phyloP scores from a whole-genome alignment of 2,113 vertebrate species.

The Crocuta crocuta region DNA sequence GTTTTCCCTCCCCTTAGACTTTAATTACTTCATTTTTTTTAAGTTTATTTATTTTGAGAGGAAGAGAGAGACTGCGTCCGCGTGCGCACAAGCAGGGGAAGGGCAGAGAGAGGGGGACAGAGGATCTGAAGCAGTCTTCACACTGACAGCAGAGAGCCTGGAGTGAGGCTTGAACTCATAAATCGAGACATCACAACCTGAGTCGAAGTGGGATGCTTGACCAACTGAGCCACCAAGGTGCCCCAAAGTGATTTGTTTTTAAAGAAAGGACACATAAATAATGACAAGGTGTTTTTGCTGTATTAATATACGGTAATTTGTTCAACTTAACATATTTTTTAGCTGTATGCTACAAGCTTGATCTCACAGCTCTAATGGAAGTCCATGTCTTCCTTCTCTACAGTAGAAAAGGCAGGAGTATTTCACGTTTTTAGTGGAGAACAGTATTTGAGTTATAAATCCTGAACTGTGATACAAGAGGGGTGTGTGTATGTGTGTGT shows the following conservation, averaged over 20 bases:
- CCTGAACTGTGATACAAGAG: background rate
- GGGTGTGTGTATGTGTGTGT: background rate
- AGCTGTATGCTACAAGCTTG: background rate
- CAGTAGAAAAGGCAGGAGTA: background rate
- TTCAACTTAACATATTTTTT: background rate
- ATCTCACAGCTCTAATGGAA: background rate
- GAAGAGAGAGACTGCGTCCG: too few species aligned
- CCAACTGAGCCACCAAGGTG: too few species aligned
- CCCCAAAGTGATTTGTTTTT: background rate
- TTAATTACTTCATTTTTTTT: background rate
- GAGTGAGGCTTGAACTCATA: too few species aligned
- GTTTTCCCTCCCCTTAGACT: background rate
- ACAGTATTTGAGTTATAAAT: background rate
- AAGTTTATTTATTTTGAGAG: too few species aligned
- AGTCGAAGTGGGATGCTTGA: too few species aligned
- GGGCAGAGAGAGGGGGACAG: too few species aligned
- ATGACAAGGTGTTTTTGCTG: background rate
- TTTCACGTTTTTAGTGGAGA: background rate
- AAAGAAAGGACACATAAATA: slow-evolving; percentile 17
- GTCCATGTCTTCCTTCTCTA: background rate
- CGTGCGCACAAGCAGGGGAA: too few species aligned
- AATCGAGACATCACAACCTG: too few species aligned
- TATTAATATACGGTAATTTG: background rate
- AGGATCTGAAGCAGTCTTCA: too few species aligned
- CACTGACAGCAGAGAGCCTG: too few species aligned